Evolutionary conservation across 2,113 vertebrate species (phyloP), one percentile per base, ranked within the genome.

Genomic region (Pycnonotus jocosus): DNA sequence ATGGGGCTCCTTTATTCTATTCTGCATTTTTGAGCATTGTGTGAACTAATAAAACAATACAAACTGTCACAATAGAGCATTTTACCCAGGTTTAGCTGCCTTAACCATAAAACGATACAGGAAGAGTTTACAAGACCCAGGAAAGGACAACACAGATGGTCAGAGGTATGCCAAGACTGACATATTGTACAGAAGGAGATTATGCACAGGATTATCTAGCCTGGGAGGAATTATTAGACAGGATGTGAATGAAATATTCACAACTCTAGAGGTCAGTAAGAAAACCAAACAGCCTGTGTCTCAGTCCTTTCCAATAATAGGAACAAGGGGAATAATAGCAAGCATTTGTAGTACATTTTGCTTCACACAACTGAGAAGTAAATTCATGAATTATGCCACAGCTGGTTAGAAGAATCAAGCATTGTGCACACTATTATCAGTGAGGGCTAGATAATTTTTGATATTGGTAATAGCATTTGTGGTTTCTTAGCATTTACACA

Each of bases 181-280:
- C 57, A 73, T 60, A 92, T 15, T 88, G 71, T 78, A 92, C 30
- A 84, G 84, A 92, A 88, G 62, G 82, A 94, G 80, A 83, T 45
- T 73, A 31, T 76, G 50, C 70, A 79, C 53, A 64, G 84, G 90
- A 92, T 94, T 95, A 88, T 81, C 66, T 48, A 83, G 65, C 53
- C 51, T 70, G 51, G 88, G 44, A 93, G n/a, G 77, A 90, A 92
- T 92, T 91, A 81, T 38, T 53, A 90, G 60, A 86, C 20, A 93
- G 76, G 85, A 88, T 88, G 44, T 64, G 38, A 94, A 78, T 66
- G 47, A 91, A 95, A 74, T 79, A 92, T 40, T 93, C 47, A 72
- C 71, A 88, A 14, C 35, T 82, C n/a, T 40, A 57, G 82, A 86
- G 56, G 35, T 89, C 88, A 90, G 33, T 64, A 38, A 21, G 84